Evolutionary conservation across 2,797 vertebrate species (phyloP).

Genomic region (Psittacula echo): DNA sequence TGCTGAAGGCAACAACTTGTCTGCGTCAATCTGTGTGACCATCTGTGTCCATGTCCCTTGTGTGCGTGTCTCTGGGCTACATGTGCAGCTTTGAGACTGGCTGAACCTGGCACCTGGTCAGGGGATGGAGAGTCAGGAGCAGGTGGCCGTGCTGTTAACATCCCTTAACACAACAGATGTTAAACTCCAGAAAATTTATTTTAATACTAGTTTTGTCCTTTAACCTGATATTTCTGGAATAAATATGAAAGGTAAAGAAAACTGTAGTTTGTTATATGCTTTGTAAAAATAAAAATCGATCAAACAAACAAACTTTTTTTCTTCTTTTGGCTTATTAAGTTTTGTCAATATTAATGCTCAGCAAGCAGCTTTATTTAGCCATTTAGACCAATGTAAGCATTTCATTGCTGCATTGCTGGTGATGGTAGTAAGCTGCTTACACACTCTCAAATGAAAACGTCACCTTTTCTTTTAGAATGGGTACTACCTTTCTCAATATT

Average conservation of each 20-base stretch:
- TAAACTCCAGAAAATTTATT: neutral
- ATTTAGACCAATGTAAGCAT: neutral
- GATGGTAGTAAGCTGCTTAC: neutral
- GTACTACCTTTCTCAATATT: neutral
- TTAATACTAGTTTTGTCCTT: neutral
- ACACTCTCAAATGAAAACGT: neutral
- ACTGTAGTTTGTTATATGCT: neutral
- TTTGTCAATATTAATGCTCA: neutral
- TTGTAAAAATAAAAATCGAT: neutral
- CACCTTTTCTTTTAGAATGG: neutral
- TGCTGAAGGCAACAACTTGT: fast-evolving
- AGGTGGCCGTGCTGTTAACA: fast-evolving
- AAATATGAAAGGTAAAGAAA: neutral
- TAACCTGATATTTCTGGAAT: neutral
- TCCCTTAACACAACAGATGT: fast-evolving
- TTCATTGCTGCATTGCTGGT: neutral
- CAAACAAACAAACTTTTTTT: neutral
- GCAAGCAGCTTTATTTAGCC: neutral
- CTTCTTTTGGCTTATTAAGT: neutral
- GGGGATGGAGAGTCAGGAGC: fast-evolving
- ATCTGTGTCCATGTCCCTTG: fast-evolving
- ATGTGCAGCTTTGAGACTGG: neutral
- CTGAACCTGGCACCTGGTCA: fast-evolving
- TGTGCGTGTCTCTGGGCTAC: neutral
- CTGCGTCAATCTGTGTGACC: neutral